These are phyloP conservation scores for Plotosus lineatus DNA, from an alignment of 2,113 vertebrate species.

Conservation along the genomic window DNA sequence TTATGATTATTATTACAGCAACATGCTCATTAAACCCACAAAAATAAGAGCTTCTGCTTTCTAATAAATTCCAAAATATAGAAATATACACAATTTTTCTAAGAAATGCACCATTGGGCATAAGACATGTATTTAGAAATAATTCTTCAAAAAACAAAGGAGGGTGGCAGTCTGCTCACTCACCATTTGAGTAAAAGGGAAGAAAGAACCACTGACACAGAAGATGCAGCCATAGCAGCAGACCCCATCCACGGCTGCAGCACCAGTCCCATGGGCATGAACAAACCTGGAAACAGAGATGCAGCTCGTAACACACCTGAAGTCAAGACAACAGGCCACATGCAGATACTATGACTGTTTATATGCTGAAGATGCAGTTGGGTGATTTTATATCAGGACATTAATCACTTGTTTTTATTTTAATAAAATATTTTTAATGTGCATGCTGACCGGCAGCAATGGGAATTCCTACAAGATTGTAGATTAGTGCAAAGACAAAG, in stretches of 20 bases:
- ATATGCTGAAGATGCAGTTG: too few species aligned
- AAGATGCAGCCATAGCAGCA: conserved; percentile 96
- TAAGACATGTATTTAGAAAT: too few species aligned
- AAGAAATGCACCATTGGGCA: too few species aligned
- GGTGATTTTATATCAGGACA: neutral
- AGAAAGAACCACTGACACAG: conserved; percentile 92
- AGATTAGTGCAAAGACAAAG: conserved; percentile 91
- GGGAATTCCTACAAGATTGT: conserved; percentile 93
- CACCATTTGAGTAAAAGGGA: conserved; percentile 90
- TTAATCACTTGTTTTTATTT: neutral
- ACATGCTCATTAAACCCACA: too few species aligned
- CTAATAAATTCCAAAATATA: too few species aligned
- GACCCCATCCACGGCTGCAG: conserved; percentile 98
- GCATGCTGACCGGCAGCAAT: conserved; percentile 86
- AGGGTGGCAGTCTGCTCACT: conserved; percentile 52
- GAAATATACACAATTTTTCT: too few species aligned
- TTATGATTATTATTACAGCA: too few species aligned
- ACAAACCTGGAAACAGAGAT: conserved; percentile 75
- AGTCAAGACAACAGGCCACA: neutral
- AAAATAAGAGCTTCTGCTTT: too few species aligned
- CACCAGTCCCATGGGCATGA: conserved; percentile 87
- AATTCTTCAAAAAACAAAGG: neutral
- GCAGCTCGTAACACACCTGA: neutral
- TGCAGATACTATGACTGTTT: neutral
- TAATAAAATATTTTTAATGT: too few species aligned